phyloP scores from a whole-genome alignment of 2,888 invertebrate species.

The Napeogenes sylphis region DNA sequence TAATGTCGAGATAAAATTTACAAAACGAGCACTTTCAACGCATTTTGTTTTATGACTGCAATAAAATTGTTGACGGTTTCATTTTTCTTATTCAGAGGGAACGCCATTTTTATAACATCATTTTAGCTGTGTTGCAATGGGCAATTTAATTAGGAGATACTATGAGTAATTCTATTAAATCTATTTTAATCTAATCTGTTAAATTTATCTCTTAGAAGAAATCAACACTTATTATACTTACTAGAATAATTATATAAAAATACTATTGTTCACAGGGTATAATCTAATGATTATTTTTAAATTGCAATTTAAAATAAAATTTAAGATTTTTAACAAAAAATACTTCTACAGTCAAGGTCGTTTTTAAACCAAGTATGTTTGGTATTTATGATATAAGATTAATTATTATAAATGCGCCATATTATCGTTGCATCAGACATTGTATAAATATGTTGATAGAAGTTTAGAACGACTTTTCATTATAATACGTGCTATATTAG shows the following conservation, averaged over 20 bases:
- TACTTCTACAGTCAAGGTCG: too few species aligned
- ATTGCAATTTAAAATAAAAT: too few species aligned
- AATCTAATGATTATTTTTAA: too few species aligned
- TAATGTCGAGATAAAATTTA: constrained; percentile 30
- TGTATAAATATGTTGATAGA: neutral
- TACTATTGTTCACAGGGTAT: too few species aligned
- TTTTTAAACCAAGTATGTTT: too few species aligned
- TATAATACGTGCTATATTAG: neutral
- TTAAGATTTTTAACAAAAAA: too few species aligned
- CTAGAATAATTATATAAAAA: too few species aligned
- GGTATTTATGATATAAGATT: too few species aligned
- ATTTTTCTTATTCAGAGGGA: constrained; percentile 35
- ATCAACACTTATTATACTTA: too few species aligned
- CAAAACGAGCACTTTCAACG: constrained; percentile 24
- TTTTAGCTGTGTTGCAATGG: constrained; percentile 16
- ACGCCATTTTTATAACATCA: constrained; percentile 33
- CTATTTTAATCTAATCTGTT: neutral
- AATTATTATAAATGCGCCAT: too few species aligned
- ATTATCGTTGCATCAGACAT: too few species aligned
- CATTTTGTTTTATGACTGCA: constrained; percentile 36
- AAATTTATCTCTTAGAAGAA: neutral
- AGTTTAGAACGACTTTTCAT: neutral
- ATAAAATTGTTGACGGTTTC: constrained; percentile 37
- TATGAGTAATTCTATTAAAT: neutral
- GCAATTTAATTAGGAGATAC: neutral